Base-by-base conservation (phyloP, 2,888 invertebrate genomes). In the Cheilosia soror region DNA sequence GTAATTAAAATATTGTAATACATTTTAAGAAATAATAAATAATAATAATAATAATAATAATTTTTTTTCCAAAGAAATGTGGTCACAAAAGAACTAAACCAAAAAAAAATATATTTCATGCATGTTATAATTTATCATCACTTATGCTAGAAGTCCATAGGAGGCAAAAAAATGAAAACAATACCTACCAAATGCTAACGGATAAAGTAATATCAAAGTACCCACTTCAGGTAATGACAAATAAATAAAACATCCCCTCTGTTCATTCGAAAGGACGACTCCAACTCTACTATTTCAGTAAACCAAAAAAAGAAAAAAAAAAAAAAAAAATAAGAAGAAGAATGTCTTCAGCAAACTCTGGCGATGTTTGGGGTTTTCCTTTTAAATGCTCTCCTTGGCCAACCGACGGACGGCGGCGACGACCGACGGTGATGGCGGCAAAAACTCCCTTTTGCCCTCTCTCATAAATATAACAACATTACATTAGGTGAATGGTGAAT, bases 141-240 rank as follows among this genome's bases (percentile, higher is more conserved):
- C 78, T 33, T 33, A 33, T 33, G 42, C 42, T 13, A 42, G 11
- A 29, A 53, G 42, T 27, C 33, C 42, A 77, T 0, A 13, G 62
- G 44, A 51, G 25, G 11, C 37, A n/a, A 60, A 42, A 29, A 47
- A 13, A 15, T 11, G 0, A 33, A 53, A 55, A 44, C 33, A 58
- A 58, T 47, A 9, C 42, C 31, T 20, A 72, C 42, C 42, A 20
- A 31, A 42, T 25, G 29, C n/a, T 44, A 25, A 33, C 42, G 31
- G 49, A 62, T 72, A 53, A 55, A 69, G 13, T 63, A 79, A 63
- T 69, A 65, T 53, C 57, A 37, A 65, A 69, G 73, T 65, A 73
- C 29, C 72, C 60, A 84, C 83, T 84, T 57, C 73, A 75, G 79
- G 57, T 84, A 84, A 84, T 84, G 79, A 79, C 79, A 65, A 79